These are phyloP conservation scores for Ispidina picta DNA, from an alignment of 2,797 vertebrate species.

Conservation along the genomic window DNA sequence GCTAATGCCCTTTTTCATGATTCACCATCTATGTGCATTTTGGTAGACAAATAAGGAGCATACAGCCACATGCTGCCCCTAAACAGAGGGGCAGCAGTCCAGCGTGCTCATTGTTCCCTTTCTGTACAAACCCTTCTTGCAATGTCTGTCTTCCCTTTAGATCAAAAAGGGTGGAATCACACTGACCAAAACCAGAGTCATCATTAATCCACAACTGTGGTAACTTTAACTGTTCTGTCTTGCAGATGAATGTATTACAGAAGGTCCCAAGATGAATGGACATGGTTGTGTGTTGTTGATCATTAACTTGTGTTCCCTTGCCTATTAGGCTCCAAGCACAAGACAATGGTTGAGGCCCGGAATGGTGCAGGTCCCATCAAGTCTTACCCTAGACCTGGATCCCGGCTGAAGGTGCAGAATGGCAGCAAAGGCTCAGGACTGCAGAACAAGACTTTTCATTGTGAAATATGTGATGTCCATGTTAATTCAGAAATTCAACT, in stretches of 20 bases:
- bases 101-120: neutral
- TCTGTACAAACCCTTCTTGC: neutral
- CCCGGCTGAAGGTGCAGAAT: conserved; percentile 88
- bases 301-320: neutral
- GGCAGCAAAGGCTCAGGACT: conserved; percentile 91
- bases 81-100: neutral
- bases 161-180: accelerated
- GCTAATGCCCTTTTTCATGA: neutral
- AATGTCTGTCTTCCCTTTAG: neutral
- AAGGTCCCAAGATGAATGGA: neutral
- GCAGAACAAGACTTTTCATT: conserved; percentile 98
- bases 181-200: neutral
- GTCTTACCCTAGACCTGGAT: conserved; percentile 92
- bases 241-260: neutral
- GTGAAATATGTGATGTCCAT: conserved; percentile 97
- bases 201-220: neutral
- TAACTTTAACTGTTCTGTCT: neutral
- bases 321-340: conserved; percentile 92
- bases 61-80: neutral
- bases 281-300: neutral
- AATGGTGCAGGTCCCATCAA: conserved; percentile 95
- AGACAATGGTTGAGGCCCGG: conserved; percentile 96
- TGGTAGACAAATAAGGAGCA: neutral
- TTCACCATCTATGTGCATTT: neutral
- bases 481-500: conserved; percentile 98